A percentile compares a stretch with the other conserved stretches of the same genome.
Conservation (phyloP, 1,140 invertebrate species). For the Liolophura sinensis region DNA sequence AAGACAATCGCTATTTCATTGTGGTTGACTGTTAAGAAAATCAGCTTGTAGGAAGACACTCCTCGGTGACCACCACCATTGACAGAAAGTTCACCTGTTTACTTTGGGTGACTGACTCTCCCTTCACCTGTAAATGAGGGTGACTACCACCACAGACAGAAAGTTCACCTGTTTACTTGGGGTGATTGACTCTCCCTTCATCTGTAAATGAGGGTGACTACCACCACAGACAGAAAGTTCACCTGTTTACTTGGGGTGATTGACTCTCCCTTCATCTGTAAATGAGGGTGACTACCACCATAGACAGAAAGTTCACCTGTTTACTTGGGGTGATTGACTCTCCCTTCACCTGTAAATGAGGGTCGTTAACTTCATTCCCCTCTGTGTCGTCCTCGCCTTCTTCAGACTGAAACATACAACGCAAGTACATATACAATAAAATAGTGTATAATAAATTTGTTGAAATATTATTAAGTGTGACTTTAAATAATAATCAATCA, state of each 20-base stretch:
- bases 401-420: slow-evolving; percentile 9
- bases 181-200: slow-evolving; percentile 36
- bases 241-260: slow-evolving; percentile 44
- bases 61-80: too few relatives aligned
- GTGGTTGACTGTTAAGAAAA: too few relatives aligned
- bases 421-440: too few relatives aligned
- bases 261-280: slow-evolving; percentile 39
- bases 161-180: slow-evolving; percentile 45
- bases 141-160: too few relatives aligned
- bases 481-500: too few relatives aligned
- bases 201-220: slow-evolving; percentile 30
- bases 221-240: slow-evolving; percentile 5
- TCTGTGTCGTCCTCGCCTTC: slow-evolving; percentile 49
- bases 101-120: slow-evolving; percentile 29
- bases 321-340: slow-evolving; percentile 34
- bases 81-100: slow-evolving; percentile 51
- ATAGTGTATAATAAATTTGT: too few relatives aligned
- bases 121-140: slow-evolving; percentile 37
- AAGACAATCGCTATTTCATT: too few relatives aligned
- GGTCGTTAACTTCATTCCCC: slow-evolving; percentile 38
- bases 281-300: slow-evolving; percentile 20
- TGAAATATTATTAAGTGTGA: too few relatives aligned
- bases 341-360: slow-evolving; percentile 40
- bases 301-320: slow-evolving; percentile 30
- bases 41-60: too few relatives aligned